Percentiles rank a stretch among this genome's conserved stretches.
Evolutionary conservation across 2,113 vertebrate species (phyloP).

Genomic region (Heterotilapia buettikoferi): DNA sequence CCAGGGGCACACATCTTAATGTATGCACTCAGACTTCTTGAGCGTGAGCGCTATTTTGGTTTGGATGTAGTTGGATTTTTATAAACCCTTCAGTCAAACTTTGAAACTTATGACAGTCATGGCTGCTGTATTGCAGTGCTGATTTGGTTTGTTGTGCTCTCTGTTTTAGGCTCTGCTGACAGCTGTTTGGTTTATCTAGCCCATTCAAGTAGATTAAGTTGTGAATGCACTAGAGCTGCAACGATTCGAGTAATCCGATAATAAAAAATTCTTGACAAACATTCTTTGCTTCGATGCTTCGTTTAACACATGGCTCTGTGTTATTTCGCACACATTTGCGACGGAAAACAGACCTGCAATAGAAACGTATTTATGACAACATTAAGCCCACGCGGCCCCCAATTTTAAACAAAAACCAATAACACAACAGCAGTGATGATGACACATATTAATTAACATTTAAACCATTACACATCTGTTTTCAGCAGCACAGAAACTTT

Average conservation of each 20-base stretch:
- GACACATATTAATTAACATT: background rate
- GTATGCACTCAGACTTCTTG: background rate
- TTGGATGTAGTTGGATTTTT: background rate
- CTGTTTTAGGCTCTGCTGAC: background rate
- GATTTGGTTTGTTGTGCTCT: background rate
- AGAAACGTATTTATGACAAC: background rate
- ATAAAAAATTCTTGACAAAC: background rate
- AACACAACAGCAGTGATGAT: background rate
- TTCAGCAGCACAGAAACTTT: background rate
- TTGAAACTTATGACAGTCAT: background rate
- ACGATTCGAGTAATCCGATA: background rate
- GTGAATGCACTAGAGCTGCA: background rate
- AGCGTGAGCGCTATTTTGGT: background rate
- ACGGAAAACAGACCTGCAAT: background rate
- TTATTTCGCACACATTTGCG: background rate
- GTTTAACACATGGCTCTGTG: background rate
- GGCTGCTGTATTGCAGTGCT: background rate
- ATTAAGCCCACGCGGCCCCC: background rate
- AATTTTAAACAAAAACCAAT: background rate
- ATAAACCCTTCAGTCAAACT: background rate
- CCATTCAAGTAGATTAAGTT: background rate
- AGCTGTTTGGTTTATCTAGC: background rate
- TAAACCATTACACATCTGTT: background rate
- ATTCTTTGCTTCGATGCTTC: background rate
- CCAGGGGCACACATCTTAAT: background rate